Conservation (phyloP, 2,888 invertebrate species). For the Galerucella pusilla region DNA sequence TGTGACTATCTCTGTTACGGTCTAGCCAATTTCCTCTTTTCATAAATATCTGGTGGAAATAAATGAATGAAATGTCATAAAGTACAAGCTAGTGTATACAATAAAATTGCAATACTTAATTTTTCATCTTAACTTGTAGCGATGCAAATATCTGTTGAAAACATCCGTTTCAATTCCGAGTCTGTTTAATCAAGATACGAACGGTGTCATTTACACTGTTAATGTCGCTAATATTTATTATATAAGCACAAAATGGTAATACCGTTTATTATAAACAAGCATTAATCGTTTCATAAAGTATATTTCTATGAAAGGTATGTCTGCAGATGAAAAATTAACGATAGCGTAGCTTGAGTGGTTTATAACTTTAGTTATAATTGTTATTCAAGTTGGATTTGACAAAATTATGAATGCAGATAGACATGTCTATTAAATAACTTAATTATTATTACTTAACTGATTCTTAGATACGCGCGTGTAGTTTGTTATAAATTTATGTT, state of each 20-base stretch:
- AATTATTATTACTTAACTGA: not conserved
- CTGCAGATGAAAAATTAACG: conserved; percentile 18
- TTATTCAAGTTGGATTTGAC: conserved; percentile 1
- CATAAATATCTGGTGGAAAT: not conserved
- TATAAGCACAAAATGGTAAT: conserved; percentile 5
- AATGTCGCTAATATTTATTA: conserved; percentile 19
- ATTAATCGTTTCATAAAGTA: conserved; percentile 22
- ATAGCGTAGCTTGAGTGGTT: not conserved
- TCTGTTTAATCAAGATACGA: conserved; percentile 20
- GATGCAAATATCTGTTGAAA: not conserved
- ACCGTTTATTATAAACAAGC: conserved; percentile 9
- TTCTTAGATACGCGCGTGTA: not conserved
- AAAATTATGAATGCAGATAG: conserved; percentile 4
- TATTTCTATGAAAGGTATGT: conserved; percentile 5
- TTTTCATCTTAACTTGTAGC: conserved; percentile 1
- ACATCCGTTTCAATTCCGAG: conserved; percentile 6
- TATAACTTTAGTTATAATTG: conserved; percentile 7
- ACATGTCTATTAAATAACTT: not conserved
- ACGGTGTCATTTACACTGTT: conserved; percentile 18
- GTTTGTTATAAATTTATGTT: not conserved
- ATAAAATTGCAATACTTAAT: not conserved
- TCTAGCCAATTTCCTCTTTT: not conserved
- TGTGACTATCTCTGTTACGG: too few species aligned
- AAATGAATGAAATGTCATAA: not conserved
- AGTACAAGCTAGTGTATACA: not conserved